Evolutionary conservation across 2,888 invertebrate genomes (phyloP).

Genomic region (Kuschelorhynchus macadamiae): DNA sequence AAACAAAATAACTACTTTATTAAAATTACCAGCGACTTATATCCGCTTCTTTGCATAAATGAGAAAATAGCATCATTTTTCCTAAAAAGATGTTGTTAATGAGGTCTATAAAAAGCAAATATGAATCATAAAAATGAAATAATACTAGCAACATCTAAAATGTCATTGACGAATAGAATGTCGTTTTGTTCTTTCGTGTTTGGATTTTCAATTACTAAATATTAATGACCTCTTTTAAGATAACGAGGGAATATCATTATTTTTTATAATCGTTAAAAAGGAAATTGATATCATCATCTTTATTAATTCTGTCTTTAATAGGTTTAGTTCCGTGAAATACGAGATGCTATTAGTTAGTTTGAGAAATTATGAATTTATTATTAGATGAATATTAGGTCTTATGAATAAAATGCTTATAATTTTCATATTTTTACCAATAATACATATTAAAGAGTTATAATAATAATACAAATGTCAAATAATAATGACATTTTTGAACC

Average conservation of each 20-base stretch:
- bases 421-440: no score
- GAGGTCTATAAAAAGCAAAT: not conserved
- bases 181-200: constrained; percentile 16
- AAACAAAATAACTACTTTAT: not conserved
- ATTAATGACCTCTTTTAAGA: constrained; percentile 20
- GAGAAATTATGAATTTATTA: constrained; percentile 18
- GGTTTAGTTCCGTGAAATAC: constrained; percentile 13
- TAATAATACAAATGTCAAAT: no score
- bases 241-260: constrained; percentile 17
- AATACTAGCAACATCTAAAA: not conserved
- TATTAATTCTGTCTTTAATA: constrained; percentile 3
- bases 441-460: no score
- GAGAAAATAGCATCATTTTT: not conserved
- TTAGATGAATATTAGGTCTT: no score
- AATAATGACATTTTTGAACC: no score
- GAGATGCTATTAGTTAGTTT: constrained; percentile 5
- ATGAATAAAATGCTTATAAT: no score
- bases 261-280: constrained; percentile 13
- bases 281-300: constrained; percentile 22
- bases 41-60: not conserved
- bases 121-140: constrained; percentile 12
- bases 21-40: not conserved
- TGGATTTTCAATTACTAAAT: constrained; percentile 26
- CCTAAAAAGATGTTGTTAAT: constrained; percentile 6
- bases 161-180: constrained; percentile 10